phyloP scores from a whole-genome alignment of 2,113 vertebrate genomes.

The Zosterops japonicus region DNA sequence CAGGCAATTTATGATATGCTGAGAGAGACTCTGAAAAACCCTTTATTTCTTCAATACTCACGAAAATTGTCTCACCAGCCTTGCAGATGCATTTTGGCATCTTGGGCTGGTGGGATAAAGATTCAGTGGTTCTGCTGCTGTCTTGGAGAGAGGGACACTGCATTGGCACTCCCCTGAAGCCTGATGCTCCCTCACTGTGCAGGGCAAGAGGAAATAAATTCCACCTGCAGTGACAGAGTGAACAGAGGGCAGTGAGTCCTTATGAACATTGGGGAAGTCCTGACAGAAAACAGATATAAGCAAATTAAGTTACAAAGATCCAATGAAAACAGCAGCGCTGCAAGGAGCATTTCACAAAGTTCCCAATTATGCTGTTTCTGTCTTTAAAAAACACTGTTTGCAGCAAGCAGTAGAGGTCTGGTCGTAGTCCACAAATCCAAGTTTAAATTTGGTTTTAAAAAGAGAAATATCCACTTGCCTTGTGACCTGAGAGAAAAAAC shows the following conservation, averaged over 20 bases:
- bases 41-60: neutral
- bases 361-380: neutral
- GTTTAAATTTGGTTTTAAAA: constrained; percentile 51
- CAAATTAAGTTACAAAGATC: neutral
- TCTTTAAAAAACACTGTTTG: neutral
- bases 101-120: neutral
- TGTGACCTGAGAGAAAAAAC: neutral
- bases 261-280: neutral
- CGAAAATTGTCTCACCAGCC: neutral
- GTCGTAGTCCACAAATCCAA: neutral
- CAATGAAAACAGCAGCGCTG: neutral
- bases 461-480: neutral
- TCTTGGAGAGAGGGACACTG: neutral
- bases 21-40: neutral
- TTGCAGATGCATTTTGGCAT: neutral
- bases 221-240: neutral
- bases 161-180: neutral
- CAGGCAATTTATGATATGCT: fast-evolving
- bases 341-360: neutral
- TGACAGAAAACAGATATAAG: neutral
- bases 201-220: neutral
- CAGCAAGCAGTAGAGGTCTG: neutral
- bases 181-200: neutral
- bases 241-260: neutral
- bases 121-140: neutral